phyloP scores from a whole-genome alignment of 2,113 vertebrate species.

The Tachysurus vachellii region DNA sequence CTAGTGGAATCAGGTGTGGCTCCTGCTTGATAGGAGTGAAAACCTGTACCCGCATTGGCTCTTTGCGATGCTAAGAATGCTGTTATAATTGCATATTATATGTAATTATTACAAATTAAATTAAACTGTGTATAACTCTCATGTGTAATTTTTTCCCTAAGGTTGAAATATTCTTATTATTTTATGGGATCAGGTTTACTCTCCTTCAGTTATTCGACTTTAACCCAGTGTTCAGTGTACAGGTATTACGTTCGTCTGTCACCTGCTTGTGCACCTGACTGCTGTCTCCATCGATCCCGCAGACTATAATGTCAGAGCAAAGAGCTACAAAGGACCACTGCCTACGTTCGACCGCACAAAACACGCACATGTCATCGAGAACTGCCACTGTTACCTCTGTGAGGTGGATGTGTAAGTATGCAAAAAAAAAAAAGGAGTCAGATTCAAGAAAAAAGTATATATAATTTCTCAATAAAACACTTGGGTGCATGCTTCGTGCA shows the following conservation, averaged over 20 bases:
- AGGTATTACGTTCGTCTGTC: conserved; percentile 82
- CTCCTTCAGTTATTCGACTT: conserved; percentile 30
- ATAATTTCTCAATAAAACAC: no score
- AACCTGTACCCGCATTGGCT: no score
- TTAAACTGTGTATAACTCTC: no score
- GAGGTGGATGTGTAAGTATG: conserved; percentile 94
- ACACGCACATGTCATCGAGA: conserved; percentile 92
- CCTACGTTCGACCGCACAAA: conserved; percentile 84
- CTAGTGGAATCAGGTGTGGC: no score
- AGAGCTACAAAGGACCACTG: conserved; percentile 79
- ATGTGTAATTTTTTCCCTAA: no score
- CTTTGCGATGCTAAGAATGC: neutral
- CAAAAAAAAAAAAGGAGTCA: neutral
- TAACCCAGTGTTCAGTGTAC: conserved; percentile 78
- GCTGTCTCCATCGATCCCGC: conserved; percentile 92
- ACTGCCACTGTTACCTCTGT: conserved; percentile 95
- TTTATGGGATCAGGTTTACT: no score
- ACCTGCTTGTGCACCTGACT: conserved; percentile 86
- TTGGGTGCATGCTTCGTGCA: no score
- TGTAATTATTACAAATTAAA: no score
- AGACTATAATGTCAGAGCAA: conserved; percentile 84
- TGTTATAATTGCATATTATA: neutral
- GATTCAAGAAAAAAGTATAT: no score
- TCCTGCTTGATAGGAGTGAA: no score
- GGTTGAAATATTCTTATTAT: no score